Conservation (phyloP, 2,113 vertebrate species). For the Chiloscyllium plagiosum region DNA sequence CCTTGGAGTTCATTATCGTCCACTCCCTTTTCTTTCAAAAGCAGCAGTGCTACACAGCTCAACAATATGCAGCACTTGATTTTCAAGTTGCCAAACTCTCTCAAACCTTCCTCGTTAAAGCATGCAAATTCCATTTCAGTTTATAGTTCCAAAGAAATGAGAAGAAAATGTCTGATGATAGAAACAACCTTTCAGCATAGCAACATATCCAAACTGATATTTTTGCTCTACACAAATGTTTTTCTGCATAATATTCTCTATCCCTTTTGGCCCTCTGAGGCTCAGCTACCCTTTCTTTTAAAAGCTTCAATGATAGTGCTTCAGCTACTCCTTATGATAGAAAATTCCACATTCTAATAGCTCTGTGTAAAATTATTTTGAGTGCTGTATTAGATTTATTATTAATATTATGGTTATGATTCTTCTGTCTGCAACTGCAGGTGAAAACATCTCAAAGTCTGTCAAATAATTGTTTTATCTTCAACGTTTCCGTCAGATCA, state of each 20-base stretch:
- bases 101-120: too few relatives aligned
- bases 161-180: neutral
- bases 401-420: neutral
- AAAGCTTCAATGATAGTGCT: neutral
- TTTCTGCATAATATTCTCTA: neutral
- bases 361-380: neutral
- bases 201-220: neutral
- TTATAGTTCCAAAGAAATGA: too few relatives aligned
- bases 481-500: neutral
- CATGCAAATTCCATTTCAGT: too few relatives aligned
- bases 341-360: neutral
- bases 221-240: neutral
- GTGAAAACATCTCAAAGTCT: neutral
- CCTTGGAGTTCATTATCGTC: too few relatives aligned
- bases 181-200: neutral
- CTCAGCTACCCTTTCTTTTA: neutral
- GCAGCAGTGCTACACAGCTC: too few relatives aligned
- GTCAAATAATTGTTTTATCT: too few relatives aligned
- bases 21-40: too few relatives aligned
- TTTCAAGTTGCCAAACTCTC: too few relatives aligned
- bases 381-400: neutral
- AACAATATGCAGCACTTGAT: too few relatives aligned
- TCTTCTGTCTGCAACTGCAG: neutral
- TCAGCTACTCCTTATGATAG: neutral
- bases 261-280: neutral